Conservation (phyloP, 2,797 vertebrate species). For the Melanotaenia trifasciata region DNA sequence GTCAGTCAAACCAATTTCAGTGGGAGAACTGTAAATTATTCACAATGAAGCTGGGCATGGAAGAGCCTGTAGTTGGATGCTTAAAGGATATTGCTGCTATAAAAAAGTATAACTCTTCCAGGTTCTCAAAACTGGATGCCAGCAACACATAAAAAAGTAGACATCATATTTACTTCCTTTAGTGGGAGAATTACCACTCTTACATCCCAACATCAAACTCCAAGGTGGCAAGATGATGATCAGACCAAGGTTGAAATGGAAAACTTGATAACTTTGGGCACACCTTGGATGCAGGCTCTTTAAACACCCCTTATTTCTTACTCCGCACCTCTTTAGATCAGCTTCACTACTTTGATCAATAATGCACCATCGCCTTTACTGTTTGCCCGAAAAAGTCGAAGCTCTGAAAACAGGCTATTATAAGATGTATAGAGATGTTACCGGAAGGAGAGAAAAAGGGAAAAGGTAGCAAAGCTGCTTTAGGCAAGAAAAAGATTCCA, state of each 20-base stretch:
- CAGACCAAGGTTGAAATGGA: not conserved
- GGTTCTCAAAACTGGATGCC: not conserved
- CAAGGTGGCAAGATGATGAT: not conserved
- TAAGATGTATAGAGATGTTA: constrained; percentile 41
- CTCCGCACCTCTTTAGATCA: not conserved
- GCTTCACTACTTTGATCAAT: constrained; percentile 46
- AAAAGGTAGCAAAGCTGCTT: constrained; percentile 33
- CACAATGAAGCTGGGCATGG: not conserved
- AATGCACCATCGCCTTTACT: constrained; percentile 21
- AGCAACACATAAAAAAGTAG: not conserved
- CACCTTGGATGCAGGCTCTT: not conserved
- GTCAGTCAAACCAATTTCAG: not conserved
- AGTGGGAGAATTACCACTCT: constrained; percentile 27
- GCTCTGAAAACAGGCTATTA: constrained; percentile 41
- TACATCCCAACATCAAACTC: constrained; percentile 46
- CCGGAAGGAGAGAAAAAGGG: not conserved
- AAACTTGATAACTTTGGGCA: not conserved
- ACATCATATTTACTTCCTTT: constrained; percentile 7
- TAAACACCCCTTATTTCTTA: not conserved
- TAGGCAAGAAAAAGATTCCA: constrained; percentile 19
- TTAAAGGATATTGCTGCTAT: not conserved
- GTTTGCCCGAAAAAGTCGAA: constrained; percentile 33
- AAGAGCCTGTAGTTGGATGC: not conserved
- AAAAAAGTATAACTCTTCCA: not conserved
- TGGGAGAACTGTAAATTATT: not conserved